Evolutionary conservation across 2,888 invertebrate species (phyloP).

Genomic region (Mesopsocus fuscifrons): DNA sequence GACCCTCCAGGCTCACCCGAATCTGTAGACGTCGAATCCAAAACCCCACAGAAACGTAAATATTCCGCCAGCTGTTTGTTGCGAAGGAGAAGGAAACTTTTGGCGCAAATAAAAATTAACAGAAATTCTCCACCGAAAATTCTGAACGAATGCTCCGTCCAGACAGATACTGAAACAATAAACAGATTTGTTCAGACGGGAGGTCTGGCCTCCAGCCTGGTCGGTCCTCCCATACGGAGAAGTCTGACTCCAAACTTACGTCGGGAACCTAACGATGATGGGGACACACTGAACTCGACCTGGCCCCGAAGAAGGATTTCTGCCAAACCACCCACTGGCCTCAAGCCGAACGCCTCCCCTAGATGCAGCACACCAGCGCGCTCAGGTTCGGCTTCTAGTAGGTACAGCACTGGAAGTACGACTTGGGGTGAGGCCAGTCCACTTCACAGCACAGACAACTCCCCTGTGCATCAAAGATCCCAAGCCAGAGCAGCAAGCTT

Average conservation of each 20-base stretch:
- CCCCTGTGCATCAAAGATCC: no score
- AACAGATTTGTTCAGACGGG: neutral
- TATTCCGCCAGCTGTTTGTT: neutral
- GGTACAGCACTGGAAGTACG: neutral
- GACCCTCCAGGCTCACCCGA: neutral
- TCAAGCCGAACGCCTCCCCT: neutral
- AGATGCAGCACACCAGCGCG: neutral
- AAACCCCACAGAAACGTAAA: neutral
- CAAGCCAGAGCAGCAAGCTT: no score
- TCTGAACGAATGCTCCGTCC: neutral
- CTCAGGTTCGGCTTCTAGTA: neutral
- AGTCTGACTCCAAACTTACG: no score
- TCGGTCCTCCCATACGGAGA: neutral
- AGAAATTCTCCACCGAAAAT: neutral
- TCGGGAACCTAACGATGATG: neutral
- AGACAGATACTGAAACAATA: neutral
- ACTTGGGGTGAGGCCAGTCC: neutral
- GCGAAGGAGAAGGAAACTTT: neutral
- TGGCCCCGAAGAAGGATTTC: constrained; percentile 2
- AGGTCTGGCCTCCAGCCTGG: neutral
- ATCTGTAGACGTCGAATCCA: neutral
- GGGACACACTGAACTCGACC: neutral
- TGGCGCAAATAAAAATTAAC: neutral
- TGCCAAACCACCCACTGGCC: constrained; percentile 3
- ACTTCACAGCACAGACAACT: no score